phyloP scores from a whole-genome alignment of 53 echinoderm and acorn worm genomes.

The Paracentrotus lividus region DNA sequence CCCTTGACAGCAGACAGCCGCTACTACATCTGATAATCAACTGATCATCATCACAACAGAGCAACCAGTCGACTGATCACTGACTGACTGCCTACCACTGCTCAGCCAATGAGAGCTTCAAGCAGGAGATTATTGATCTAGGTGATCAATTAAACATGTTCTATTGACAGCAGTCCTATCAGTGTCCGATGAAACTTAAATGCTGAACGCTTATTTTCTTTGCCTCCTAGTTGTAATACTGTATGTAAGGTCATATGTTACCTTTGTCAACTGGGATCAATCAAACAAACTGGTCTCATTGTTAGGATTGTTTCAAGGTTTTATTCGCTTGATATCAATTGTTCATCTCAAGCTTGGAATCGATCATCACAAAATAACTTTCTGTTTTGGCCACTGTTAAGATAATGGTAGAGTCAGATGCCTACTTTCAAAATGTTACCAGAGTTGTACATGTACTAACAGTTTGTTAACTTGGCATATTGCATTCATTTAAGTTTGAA shows the following conservation, averaged over 20 bases:
- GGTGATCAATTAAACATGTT: conserved; percentile 45
- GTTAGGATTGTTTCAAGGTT: neutral
- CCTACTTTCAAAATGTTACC: too few species aligned
- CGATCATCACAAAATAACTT: neutral
- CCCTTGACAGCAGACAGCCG: neutral
- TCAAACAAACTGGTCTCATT: neutral
- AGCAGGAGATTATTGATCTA: neutral
- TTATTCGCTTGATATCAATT: neutral
- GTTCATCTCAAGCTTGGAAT: conserved; percentile 6
- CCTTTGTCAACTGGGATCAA: neutral
- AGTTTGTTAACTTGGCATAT: too few species aligned
- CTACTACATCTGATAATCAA: conserved; percentile 8
- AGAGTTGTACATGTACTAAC: too few species aligned
- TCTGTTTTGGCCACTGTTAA: too few species aligned
- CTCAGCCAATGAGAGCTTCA: conserved; percentile 27
- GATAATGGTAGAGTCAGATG: too few species aligned
- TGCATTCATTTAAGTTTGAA: too few species aligned
- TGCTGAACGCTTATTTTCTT: neutral
- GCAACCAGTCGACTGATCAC: neutral
- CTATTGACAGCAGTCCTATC: conserved; percentile 14
- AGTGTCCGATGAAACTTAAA: neutral
- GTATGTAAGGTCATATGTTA: neutral
- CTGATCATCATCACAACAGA: neutral
- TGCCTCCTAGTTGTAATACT: neutral
- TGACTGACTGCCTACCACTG: too few species aligned